phyloP scores from a whole-genome alignment of 2,797 vertebrate species.

The Rhynchonycteris naso region DNA sequence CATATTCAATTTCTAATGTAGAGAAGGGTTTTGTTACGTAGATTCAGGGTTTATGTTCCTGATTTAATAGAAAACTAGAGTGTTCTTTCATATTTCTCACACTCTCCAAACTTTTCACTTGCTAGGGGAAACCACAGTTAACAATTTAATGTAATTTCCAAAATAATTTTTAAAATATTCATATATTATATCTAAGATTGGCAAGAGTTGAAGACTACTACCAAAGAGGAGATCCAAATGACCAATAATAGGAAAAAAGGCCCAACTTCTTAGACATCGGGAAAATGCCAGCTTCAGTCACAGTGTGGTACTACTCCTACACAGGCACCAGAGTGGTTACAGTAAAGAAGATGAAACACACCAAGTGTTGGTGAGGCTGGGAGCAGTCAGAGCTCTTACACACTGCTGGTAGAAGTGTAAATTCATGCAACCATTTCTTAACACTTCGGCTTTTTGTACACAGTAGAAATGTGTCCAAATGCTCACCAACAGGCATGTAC shows the following conservation, averaged over 20 bases:
- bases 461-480: not conserved
- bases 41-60: not conserved
- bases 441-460: not conserved
- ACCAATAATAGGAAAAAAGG: not conserved
- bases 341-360: not conserved
- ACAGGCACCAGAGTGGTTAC: not conserved
- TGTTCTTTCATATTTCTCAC: not conserved
- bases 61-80: slow-evolving; percentile 9
- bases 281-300: not conserved
- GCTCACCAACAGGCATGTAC: not conserved
- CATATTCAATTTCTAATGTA: not conserved
- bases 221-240: not conserved
- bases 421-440: not conserved
- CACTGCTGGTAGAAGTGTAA: not conserved
- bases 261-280: not conserved
- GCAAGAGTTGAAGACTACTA: not conserved
- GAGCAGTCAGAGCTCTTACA: not conserved
- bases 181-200: not conserved
- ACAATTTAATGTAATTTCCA: not conserved
- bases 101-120: not conserved
- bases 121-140: not conserved
- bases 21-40: not conserved
- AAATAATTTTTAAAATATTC: not conserved
- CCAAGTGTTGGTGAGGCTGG: not conserved
- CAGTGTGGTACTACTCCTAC: not conserved